Evolutionary conservation across 2,888 invertebrate species (phyloP), one percentile per base, ranked within the genome.

Genomic region (Campopleginae sp.): DNA sequence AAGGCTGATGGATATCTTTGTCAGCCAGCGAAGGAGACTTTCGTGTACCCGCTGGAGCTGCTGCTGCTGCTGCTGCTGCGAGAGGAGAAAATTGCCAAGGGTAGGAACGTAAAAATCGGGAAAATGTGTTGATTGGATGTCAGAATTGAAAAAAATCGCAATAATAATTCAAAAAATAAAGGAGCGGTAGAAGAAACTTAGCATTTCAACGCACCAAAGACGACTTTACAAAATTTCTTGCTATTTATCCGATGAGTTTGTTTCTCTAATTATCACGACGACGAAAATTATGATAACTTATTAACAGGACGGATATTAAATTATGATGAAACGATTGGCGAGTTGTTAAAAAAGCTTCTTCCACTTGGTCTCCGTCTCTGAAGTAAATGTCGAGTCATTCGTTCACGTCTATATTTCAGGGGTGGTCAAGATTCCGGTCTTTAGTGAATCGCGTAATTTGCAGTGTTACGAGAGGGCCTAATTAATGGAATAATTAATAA

Each of bases 1-100:
- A 89, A 88, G 88, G 88, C 90, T 92, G 91, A 91, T 89, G 91
- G 91, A 92, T 92, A 91, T 91, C 90, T 90, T 88, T 88, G 88
- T 86, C 86, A 86, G 87, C 80, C 83, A 81, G 81, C 68, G 63
- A 78, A 79, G 75, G 54, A 85, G 78, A 42, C 72, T 58, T 46
- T 66, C 51, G 33, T 51, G 68, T 72, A 74, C 58, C 84, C 63
- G 74, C 83, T 54, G 42, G 48, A 51, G 54, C 66, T 54, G 48
- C 61, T 63, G 51, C 65, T 66, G 61, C 77, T 63, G 46, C 70
- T 65, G 44, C 78, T 51, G 23, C n/a, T 42, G 63, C 27, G n/a
- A 65, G 76, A 66, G 70, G 33, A 61, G 33, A 72, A 72, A 84
- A 42, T 23, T 48, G 4, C 75, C 46, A 33, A 31, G 46, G 44